Percentiles rank a stretch among this genome's conserved stretches.
Evolutionary conservation across 2,113 vertebrate species (phyloP).

Genomic region (Todiramphus saurophagus): DNA sequence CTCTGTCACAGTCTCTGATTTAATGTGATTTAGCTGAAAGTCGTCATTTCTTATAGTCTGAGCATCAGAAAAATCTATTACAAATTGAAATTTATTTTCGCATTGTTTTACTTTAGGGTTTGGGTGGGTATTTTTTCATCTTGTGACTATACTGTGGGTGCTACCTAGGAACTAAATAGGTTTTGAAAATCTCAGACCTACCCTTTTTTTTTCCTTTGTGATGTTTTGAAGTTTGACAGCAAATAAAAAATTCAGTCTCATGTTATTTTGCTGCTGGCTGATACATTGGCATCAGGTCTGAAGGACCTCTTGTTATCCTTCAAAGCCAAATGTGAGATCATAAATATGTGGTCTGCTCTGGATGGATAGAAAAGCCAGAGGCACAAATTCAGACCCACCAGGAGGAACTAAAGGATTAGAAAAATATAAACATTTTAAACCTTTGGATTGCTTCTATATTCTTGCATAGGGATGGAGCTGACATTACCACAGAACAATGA

Average conservation of each 20-base stretch:
- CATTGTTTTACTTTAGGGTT: not conserved
- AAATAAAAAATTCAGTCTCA: slow-evolving; percentile 40
- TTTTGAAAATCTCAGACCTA: not conserved
- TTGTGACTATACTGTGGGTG: not conserved
- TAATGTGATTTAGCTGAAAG: not conserved
- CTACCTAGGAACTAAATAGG: not conserved
- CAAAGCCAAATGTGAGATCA: slow-evolving; percentile 12
- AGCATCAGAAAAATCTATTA: not conserved
- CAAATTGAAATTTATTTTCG: not conserved
- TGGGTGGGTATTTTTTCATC: not conserved
- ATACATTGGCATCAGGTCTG: not conserved
- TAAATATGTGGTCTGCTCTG: slow-evolving; percentile 3
- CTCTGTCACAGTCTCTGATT: not conserved
- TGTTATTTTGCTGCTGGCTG: slow-evolving; percentile 32
- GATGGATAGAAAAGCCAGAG: not conserved
- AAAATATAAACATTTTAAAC: slow-evolving; percentile 17
- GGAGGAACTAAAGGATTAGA: slow-evolving; percentile 18
- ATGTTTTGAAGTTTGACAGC: slow-evolving; percentile 31
- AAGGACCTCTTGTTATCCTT: slow-evolving; percentile 34
- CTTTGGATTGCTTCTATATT: not conserved
- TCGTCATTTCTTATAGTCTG: not conserved
- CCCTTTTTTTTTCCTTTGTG: slow-evolving; percentile 7
- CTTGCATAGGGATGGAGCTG: not conserved
- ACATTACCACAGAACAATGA: not conserved
- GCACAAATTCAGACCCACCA: not conserved